phyloP scores from a whole-genome alignment of 2,888 invertebrate genomes.

The Ophraella communa region DNA sequence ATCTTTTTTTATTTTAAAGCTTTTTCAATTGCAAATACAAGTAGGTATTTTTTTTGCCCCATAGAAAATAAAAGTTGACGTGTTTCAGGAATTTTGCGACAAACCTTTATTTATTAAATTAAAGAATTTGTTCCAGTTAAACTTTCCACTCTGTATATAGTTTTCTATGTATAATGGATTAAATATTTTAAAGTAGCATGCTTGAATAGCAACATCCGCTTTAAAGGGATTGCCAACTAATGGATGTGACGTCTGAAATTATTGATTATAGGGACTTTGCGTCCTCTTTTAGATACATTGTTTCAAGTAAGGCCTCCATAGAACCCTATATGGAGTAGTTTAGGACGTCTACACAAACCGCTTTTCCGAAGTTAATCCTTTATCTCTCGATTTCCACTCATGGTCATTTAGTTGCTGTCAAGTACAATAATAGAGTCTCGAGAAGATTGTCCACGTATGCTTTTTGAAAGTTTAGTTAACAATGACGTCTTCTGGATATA shows the following conservation, averaged over 20 bases:
- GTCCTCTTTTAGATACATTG: constrained; percentile 14
- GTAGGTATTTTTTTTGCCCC: no score
- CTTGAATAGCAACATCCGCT: not conserved
- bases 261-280: constrained; percentile 19
- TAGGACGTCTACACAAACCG: constrained; percentile 21
- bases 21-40: no score
- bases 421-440: not conserved
- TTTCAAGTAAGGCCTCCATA: constrained; percentile 11
- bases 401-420: constrained; percentile 20
- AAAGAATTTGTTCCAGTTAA: no score
- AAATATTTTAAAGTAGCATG: not conserved
- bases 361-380: constrained; percentile 20
- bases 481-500: not conserved
- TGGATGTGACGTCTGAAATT: constrained; percentile 13
- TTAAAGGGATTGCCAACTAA: not conserved
- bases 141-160: no score
- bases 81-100: no score
- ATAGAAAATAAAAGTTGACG: no score
- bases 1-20: no score
- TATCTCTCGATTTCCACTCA: constrained; percentile 27
- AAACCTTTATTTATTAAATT: no score
- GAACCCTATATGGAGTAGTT: constrained; percentile 11
- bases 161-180: no score
- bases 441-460: not conserved
- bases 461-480: not conserved